phyloP scores from a whole-genome alignment of 2,888 invertebrate genomes.

The Periphyllus acericola region DNA sequence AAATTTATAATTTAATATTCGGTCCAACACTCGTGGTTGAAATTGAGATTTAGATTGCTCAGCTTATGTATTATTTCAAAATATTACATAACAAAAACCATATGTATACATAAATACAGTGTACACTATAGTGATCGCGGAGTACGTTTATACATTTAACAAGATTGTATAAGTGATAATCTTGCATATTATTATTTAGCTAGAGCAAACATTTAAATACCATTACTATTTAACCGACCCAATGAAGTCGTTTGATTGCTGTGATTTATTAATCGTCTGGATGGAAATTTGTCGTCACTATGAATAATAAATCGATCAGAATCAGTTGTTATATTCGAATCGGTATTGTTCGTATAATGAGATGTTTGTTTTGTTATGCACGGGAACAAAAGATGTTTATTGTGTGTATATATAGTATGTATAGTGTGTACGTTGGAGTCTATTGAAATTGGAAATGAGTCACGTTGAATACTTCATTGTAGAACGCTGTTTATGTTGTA shows the following conservation, averaged over 20 bases:
- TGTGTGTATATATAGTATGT: background rate
- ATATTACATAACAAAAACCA: too few relatives aligned
- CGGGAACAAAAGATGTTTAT: constrained; percentile 13
- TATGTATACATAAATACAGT: too few relatives aligned
- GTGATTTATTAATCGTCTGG: background rate
- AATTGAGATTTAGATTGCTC: too few relatives aligned
- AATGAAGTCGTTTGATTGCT: background rate
- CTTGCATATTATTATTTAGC: background rate
- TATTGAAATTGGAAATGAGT: background rate
- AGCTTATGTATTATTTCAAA: too few relatives aligned
- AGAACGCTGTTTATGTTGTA: constrained; percentile 1
- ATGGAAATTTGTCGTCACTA: background rate
- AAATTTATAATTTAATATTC: too few relatives aligned
- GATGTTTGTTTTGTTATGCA: constrained; percentile 26
- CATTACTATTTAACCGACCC: background rate
- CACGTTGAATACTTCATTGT: constrained; percentile 11
- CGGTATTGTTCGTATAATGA: constrained; percentile 13
- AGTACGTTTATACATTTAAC: background rate
- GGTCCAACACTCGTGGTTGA: too few relatives aligned
- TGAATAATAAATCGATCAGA: constrained; percentile 17
- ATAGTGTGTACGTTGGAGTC: background rate
- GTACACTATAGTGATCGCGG: too few relatives aligned
- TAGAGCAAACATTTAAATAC: background rate
- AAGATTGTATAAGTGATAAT: background rate
- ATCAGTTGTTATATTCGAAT: constrained; percentile 5